Evolutionary conservation across 2,888 invertebrate genomes (phyloP).

Genomic region (Diogma glabrata): DNA sequence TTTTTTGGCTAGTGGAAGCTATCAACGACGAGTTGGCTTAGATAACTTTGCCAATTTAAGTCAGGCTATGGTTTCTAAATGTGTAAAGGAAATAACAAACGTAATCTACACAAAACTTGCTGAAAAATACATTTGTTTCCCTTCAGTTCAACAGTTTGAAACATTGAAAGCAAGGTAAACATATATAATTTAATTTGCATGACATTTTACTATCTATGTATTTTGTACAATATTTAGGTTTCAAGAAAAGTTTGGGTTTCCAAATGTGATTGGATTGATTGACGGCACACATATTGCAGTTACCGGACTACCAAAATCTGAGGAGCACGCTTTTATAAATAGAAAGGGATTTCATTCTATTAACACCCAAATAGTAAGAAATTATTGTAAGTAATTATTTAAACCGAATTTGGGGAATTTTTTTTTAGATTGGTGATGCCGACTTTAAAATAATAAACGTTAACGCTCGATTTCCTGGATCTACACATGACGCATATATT

Average conservation of each 20-base stretch:
- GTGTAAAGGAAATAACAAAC: not conserved
- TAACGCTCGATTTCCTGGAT: constrained; percentile 3
- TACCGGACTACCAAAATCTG: not conserved
- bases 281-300: constrained; percentile 1
- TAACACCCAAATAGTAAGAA: not conserved
- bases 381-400: too few relatives aligned
- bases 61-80: not conserved
- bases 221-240: not conserved
- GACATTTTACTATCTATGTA: too few relatives aligned
- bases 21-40: constrained; percentile 1
- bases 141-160: not conserved
- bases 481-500: constrained; percentile 7
- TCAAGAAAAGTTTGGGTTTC: not conserved
- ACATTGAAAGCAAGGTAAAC: not conserved
- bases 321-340: not conserved
- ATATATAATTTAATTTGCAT: too few relatives aligned
- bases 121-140: not conserved
- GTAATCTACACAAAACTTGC: not conserved
- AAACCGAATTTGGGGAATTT: too few relatives aligned
- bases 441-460: not conserved
- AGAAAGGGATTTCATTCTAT: constrained; percentile 2
- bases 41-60: not conserved
- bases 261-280: not conserved
- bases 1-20: constrained; percentile 6
- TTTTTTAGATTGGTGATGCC: not conserved